Conservation (phyloP, 1,140 invertebrate genomes). For the Trichogramma pretiosum region DNA sequence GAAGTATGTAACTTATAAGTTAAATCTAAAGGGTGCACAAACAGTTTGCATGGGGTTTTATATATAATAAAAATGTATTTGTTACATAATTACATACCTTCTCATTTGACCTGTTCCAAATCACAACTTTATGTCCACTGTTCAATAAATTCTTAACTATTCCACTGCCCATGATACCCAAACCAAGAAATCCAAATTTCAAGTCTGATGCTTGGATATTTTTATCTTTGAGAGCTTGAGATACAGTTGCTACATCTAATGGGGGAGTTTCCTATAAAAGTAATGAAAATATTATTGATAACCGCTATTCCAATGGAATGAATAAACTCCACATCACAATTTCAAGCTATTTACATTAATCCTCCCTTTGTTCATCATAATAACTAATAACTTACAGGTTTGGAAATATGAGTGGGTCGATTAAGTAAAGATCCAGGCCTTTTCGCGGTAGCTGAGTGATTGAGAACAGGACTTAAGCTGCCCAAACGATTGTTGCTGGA, state of each 20-base stretch:
- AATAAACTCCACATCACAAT: too few species aligned
- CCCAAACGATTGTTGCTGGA: constrained; percentile 31
- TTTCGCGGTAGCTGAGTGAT: constrained; percentile 50
- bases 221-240: constrained; percentile 73
- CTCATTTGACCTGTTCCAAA: constrained; percentile 87
- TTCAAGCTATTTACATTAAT: too few species aligned
- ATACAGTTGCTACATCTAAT: constrained; percentile 67
- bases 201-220: constrained; percentile 78
- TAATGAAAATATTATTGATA: constrained; percentile 10
- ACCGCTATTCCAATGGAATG: neutral
- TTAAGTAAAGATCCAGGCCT: constrained; percentile 54
- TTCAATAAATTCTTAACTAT: constrained; percentile 92
- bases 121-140: constrained; percentile 84
- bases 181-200: constrained; percentile 89
- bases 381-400: constrained; percentile 52
- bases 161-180: constrained; percentile 93
- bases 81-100: too few species aligned
- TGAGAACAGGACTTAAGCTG: constrained; percentile 40
- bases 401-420: constrained; percentile 56
- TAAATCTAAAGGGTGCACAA: too few species aligned
- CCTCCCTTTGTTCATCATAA: too few species aligned
- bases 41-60: too few species aligned
- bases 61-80: constrained; percentile 5
- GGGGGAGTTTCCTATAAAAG: constrained; percentile 58
- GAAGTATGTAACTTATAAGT: too few species aligned